phyloP scores from a whole-genome alignment of 2,888 invertebrate genomes.

The Coremacera marginata region DNA sequence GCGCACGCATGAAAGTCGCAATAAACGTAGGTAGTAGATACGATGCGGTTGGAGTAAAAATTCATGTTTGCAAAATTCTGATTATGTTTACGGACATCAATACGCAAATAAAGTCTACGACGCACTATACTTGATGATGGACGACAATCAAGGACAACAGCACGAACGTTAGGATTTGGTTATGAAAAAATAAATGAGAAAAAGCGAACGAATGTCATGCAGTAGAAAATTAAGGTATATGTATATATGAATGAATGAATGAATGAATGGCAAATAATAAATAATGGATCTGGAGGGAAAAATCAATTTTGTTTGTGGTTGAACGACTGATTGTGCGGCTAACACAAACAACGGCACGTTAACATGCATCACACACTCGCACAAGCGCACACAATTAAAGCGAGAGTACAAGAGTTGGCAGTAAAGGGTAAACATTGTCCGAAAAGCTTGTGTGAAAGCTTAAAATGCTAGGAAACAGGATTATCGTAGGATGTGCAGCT shows the following conservation, averaged over 20 bases:
- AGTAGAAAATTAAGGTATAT: not conserved
- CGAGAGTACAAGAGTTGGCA: not conserved
- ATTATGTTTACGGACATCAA: slow-evolving; percentile 65
- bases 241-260: not conserved
- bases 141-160: not conserved
- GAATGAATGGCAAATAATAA: slow-evolving; percentile 34
- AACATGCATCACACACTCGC: slow-evolving; percentile 38
- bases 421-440: slow-evolving; percentile 1
- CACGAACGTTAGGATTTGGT: not conserved
- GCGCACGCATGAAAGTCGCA: not conserved
- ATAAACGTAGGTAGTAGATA: not conserved
- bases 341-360: slow-evolving; percentile 6
- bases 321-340: slow-evolving; percentile 32
- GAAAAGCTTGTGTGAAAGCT: slow-evolving; percentile 1
- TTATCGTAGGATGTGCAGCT: not conserved
- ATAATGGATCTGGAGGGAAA: slow-evolving; percentile 29
- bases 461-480: slow-evolving; percentile 3
- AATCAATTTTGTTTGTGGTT: slow-evolving; percentile 45
- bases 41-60: slow-evolving; percentile 39
- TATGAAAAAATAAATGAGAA: not conserved
- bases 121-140: slow-evolving; percentile 4
- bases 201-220: not conserved
- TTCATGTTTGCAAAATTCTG: slow-evolving; percentile 63
- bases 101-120: slow-evolving; percentile 51
- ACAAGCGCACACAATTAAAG: not conserved